Percentiles rank a stretch among this genome's conserved stretches.
Evolutionary conservation across 2,113 vertebrate genomes (phyloP).

Genomic region (Notechis scutatus): DNA sequence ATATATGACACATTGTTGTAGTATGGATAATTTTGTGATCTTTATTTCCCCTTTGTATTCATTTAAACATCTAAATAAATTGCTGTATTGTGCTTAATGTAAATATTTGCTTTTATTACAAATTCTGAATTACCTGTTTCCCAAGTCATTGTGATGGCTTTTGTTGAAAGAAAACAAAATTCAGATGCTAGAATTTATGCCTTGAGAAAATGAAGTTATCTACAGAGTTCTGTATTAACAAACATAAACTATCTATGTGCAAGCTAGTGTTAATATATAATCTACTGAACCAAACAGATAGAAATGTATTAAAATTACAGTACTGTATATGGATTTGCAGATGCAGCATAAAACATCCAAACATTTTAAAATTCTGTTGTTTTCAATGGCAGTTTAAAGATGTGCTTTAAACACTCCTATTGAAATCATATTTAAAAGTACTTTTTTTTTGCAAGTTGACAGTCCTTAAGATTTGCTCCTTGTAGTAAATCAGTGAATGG

Average conservation of each 20-base stretch:
- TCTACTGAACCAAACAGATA: neutral
- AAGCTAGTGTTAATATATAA: neutral
- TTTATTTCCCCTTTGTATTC: slow-evolving; percentile 88
- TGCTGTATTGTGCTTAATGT: slow-evolving; percentile 97
- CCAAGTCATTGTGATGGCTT: slow-evolving; percentile 17
- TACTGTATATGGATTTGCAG: neutral
- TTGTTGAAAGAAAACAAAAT: slow-evolving; percentile 4
- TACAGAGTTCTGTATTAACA: neutral
- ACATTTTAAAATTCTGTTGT: neutral
- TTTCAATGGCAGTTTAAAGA: neutral
- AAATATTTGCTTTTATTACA: slow-evolving; percentile 74
- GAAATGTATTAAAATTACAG: neutral
- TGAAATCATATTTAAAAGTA: slow-evolving; percentile 1
- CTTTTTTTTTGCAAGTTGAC: neutral
- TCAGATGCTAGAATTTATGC: neutral
- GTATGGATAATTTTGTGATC: slow-evolving; percentile 92
- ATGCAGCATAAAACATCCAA: neutral
- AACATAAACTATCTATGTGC: neutral
- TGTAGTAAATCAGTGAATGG: neutral
- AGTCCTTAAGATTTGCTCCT: neutral
- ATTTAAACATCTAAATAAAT: slow-evolving; percentile 98
- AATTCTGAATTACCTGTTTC: slow-evolving; percentile 28
- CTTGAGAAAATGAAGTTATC: neutral
- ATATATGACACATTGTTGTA: slow-evolving; percentile 86
- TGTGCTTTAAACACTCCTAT: neutral